Conservation (phyloP, 2,888 invertebrate genomes). For the Aradus depressus region DNA sequence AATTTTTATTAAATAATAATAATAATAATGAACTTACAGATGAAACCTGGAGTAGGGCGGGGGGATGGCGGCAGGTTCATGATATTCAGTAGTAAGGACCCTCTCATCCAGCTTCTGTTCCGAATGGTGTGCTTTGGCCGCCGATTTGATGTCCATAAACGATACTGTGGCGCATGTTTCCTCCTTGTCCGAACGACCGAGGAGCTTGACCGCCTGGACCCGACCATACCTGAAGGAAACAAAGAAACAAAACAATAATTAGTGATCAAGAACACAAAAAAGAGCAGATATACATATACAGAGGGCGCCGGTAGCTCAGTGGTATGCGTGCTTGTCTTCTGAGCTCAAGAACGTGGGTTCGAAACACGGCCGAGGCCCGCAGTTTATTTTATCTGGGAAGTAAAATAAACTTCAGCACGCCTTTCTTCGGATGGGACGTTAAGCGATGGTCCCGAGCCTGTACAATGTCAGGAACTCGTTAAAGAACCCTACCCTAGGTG, state of each 20-base stretch:
- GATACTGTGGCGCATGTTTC: conserved; percentile 76
- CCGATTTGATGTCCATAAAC: conserved; percentile 95
- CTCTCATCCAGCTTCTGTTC: conserved; percentile 82
- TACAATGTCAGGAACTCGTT: too few relatives aligned
- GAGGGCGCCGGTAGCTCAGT: too few relatives aligned
- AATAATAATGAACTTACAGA: conserved; percentile 6
- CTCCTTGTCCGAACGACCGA: conserved; percentile 43
- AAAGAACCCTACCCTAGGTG: too few relatives aligned
- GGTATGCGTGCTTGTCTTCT: too few relatives aligned
- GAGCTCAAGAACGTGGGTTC: too few relatives aligned
- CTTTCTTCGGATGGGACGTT: too few relatives aligned
- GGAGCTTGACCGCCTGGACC: conserved; percentile 91
- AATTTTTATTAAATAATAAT: not conserved
- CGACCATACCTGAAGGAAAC: conserved; percentile 84
- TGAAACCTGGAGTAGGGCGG: conserved; percentile 23
- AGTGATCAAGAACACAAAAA: too few relatives aligned
- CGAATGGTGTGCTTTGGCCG: conserved; percentile 83
- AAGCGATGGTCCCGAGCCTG: too few relatives aligned
- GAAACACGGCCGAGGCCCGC: too few relatives aligned
- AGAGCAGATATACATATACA: too few relatives aligned
- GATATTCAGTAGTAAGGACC: conserved; percentile 80
- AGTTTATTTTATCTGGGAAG: too few relatives aligned
- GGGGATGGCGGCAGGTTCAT: conserved; percentile 71
- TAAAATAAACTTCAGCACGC: too few relatives aligned
- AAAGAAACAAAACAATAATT: not conserved